Evolutionary conservation across 2,113 vertebrate genomes (phyloP).

Genomic region (Nannobrachium achirus): DNA sequence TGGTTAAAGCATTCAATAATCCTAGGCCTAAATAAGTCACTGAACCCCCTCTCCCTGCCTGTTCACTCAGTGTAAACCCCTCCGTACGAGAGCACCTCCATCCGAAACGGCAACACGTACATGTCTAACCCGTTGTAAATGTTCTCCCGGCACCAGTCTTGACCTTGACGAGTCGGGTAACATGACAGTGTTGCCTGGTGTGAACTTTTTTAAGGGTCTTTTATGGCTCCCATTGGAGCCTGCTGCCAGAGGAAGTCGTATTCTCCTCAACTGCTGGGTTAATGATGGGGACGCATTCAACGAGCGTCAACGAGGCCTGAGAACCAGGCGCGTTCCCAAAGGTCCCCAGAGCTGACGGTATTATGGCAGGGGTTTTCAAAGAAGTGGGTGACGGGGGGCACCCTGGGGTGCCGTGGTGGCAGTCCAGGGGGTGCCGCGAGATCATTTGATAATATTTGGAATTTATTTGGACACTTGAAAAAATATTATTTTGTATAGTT

Average conservation of each 20-base stretch:
- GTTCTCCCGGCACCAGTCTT: constrained; percentile 50
- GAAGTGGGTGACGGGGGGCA: too few species aligned
- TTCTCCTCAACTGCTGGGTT: constrained; percentile 61
- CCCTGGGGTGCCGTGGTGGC: too few species aligned
- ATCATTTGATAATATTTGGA: too few species aligned
- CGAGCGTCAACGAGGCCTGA: background rate
- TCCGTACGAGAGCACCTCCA: too few species aligned
- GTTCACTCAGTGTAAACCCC: background rate
- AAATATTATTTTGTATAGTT: too few species aligned
- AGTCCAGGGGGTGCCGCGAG: too few species aligned
- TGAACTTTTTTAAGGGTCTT: constrained; percentile 64
- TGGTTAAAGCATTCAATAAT: too few species aligned
- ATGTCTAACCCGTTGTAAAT: background rate
- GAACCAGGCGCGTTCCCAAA: background rate
- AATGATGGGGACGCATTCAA: constrained; percentile 58
- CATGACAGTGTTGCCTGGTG: constrained; percentile 59
- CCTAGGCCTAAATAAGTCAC: background rate
- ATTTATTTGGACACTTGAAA: too few species aligned
- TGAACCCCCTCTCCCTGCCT: background rate
- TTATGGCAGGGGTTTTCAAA: too few species aligned
- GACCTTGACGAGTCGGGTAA: constrained; percentile 68
- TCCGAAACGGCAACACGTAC: too few species aligned
- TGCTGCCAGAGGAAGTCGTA: constrained; percentile 70
- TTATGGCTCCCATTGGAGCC: constrained; percentile 67
- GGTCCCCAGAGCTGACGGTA: too few species aligned